A percentile compares a stretch with the other conserved stretches of the same genome.
phyloP scores from a whole-genome alignment of 2,888 invertebrate species.

The Agrotis puta region DNA sequence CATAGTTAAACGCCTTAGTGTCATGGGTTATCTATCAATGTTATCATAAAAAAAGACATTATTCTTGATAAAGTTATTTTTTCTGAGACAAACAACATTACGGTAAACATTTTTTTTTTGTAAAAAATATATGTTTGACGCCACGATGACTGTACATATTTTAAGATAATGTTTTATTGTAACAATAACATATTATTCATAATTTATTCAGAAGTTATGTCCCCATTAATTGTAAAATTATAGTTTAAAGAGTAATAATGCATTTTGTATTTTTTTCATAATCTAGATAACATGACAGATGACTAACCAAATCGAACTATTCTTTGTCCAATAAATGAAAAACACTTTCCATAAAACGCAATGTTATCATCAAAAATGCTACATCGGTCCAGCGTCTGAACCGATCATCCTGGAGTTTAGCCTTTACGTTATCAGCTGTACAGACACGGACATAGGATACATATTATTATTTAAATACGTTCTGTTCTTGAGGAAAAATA shows the following conservation, averaged over 20 bases:
- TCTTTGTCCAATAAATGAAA: no score
- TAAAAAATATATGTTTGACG: neutral
- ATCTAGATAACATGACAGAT: no score
- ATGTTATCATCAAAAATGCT: no score
- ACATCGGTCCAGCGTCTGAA: no score
- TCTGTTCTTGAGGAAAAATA: no score
- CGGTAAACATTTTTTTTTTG: conserved; percentile 19
- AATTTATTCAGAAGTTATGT: neutral
- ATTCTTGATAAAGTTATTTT: conserved; percentile 28
- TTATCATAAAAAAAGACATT: conserved; percentile 15
- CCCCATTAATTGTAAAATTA: neutral
- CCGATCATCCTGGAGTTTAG: no score
- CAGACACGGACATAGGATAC: no score
- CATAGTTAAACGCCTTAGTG: neutral
- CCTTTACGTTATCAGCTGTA: no score
- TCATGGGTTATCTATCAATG: conserved; percentile 26
- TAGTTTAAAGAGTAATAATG: neutral
- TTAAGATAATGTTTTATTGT: conserved; percentile 10
- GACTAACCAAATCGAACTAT: no score
- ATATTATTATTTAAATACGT: no score
- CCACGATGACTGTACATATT: conserved; percentile 11
- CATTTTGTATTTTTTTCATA: no score
- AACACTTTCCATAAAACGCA: no score
- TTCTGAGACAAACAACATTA: conserved; percentile 6
- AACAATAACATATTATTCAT: conserved; percentile 29